A percentile compares a stretch with the other conserved stretches of the same genome.
These are phyloP conservation scores for Diabrotica virgifera DNA, from an alignment of 1,140 invertebrate genomes.

Conservation along the genomic window DNA sequence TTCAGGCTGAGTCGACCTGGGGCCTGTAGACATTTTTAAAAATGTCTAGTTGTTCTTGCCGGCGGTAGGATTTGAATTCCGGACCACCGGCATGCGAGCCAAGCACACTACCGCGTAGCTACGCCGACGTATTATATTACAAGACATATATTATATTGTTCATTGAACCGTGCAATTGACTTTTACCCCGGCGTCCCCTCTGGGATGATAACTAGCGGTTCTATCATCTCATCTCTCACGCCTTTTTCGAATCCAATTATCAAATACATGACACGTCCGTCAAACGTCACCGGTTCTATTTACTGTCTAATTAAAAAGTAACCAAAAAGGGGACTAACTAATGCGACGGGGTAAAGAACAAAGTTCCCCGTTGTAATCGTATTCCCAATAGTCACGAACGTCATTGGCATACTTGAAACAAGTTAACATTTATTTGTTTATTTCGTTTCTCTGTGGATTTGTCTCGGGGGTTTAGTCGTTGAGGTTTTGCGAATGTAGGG, in stretches of 20 bases:
- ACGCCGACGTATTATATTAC: too few species aligned
- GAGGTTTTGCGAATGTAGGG: too few species aligned
- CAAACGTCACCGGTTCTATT: slow-evolving; percentile 11
- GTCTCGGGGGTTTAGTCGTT: neutral
- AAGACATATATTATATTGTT: too few species aligned
- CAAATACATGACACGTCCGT: slow-evolving; percentile 15
- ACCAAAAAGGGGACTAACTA: slow-evolving; percentile 4
- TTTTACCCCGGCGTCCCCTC: neutral
- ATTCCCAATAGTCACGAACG: neutral
- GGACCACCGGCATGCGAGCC: too few species aligned
- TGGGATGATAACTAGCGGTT: neutral
- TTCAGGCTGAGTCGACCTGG: too few species aligned
- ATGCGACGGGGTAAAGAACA: neutral
- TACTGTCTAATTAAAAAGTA: slow-evolving; percentile 15
- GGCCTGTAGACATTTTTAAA: too few species aligned
- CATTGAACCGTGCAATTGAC: too few species aligned
- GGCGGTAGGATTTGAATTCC: too few species aligned
- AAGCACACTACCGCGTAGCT: too few species aligned
- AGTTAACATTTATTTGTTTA: neutral
- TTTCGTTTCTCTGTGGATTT: neutral
- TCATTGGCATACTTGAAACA: slow-evolving; percentile 2
- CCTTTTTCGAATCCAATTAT: slow-evolving; percentile 16
- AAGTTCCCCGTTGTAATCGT: neutral
- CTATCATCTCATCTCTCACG: slow-evolving; percentile 10
- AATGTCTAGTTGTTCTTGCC: too few species aligned